Evolutionary conservation across 1,140 invertebrate genomes (phyloP).

Genomic region (Drosophila equinoxialis): DNA sequence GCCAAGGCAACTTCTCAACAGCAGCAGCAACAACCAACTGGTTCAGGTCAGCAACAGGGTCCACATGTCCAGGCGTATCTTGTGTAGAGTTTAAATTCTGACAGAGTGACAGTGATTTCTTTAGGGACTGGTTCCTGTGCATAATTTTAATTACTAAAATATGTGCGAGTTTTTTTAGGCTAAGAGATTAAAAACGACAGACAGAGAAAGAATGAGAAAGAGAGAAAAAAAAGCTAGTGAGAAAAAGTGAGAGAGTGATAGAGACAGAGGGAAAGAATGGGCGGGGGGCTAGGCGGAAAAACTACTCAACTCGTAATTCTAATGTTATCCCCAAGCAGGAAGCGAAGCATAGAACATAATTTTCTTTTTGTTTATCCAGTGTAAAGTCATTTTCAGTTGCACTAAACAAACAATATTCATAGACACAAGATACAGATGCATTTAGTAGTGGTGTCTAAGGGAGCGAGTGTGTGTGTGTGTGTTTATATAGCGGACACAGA

Average conservation of each 20-base stretch:
- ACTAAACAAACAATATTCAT: constrained; percentile 59
- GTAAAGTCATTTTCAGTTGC: constrained; percentile 77
- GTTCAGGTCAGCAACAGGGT: constrained; percentile 64
- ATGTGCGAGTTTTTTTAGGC: constrained; percentile 64
- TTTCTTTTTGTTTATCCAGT: constrained; percentile 70
- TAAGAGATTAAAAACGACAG: constrained; percentile 42
- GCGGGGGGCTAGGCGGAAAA: neutral
- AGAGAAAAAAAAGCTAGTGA: too few relatives aligned
- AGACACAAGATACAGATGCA: constrained; percentile 54
- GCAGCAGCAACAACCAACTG: constrained; percentile 49
- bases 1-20: constrained; percentile 31
- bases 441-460: constrained; percentile 3
- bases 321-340: constrained; percentile 27
- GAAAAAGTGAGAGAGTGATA: neutral
- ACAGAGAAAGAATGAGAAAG: neutral
- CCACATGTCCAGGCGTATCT: constrained; percentile 70
- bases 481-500: constrained; percentile 28
- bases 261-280: neutral
- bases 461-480: constrained; percentile 32
- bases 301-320: constrained; percentile 15
- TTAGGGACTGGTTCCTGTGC: constrained; percentile 82
- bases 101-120: constrained; percentile 73
- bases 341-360: constrained; percentile 38
- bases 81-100: constrained; percentile 34
- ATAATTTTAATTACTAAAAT: constrained; percentile 81